These are phyloP conservation scores for Montipora efflorescens DNA, from an alignment of 64 coral and sea anemone genomes.

Conservation along the genomic window DNA sequence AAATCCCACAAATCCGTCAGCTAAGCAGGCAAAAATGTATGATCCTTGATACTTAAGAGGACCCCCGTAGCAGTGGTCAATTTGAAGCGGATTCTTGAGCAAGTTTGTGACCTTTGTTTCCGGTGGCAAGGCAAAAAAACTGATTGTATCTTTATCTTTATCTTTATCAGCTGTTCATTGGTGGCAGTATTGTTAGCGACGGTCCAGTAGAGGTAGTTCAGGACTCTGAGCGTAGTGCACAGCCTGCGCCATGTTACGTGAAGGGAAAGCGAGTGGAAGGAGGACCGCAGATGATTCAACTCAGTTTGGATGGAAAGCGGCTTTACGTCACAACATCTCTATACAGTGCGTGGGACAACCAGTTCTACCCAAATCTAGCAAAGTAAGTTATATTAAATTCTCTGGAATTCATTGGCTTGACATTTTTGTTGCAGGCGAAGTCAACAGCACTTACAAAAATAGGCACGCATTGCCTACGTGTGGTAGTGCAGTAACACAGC, in stretches of 20 bases:
- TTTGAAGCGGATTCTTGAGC: too few relatives aligned
- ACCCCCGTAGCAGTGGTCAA: too few relatives aligned
- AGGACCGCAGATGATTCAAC: slow-evolving; percentile 96
- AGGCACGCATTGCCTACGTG: too few relatives aligned
- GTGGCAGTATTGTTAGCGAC: slow-evolving; percentile 88
- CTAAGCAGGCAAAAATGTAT: too few relatives aligned
- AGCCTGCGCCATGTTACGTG: slow-evolving; percentile 78
- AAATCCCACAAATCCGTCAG: too few relatives aligned
- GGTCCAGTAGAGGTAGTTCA: slow-evolving; percentile 84
- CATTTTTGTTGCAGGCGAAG: too few relatives aligned
- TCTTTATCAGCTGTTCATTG: slow-evolving; percentile 83
- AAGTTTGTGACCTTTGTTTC: too few relatives aligned
- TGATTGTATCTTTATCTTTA: neutral
- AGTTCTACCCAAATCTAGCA: slow-evolving; percentile 89
- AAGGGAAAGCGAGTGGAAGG: slow-evolving; percentile 96
- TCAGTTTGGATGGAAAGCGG: slow-evolving; percentile 97
- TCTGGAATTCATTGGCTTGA: neutral
- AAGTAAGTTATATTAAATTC: slow-evolving; percentile 65
- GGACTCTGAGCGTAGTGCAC: slow-evolving; percentile 82
- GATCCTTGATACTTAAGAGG: too few relatives aligned
- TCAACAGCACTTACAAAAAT: too few relatives aligned
- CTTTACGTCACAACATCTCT: slow-evolving; percentile 97
- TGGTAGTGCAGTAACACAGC: too few relatives aligned
- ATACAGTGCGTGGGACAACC: slow-evolving; percentile 98
- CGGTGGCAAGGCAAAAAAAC: neutral